Conservation (phyloP, 2,797 vertebrate genomes). For the Enteromius mattozi region DNA sequence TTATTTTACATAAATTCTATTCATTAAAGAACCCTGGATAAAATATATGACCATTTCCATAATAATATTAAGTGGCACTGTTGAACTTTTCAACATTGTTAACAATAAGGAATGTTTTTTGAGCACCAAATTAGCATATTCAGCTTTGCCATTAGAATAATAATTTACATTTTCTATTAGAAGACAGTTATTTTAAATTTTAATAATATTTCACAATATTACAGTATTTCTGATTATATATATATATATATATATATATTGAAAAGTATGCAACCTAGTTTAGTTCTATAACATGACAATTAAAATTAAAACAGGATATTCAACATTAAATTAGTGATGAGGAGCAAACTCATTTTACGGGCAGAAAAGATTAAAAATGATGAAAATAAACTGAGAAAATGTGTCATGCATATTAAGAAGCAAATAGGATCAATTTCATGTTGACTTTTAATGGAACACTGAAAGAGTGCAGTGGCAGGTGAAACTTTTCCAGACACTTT, state of each 20-base stretch:
- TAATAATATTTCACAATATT: background rate
- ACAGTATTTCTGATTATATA: background rate
- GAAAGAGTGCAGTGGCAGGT: background rate
- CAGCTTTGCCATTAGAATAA: background rate
- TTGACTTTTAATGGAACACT: background rate
- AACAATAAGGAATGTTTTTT: background rate
- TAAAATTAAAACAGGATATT: background rate
- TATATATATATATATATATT: background rate
- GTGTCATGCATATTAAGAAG: background rate
- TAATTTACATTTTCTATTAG: background rate
- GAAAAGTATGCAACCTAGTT: background rate
- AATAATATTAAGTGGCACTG: background rate
- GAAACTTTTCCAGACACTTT: background rate
- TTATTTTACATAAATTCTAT: background rate
- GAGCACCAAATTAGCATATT: background rate
- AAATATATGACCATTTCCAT: background rate
- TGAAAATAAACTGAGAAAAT: background rate
- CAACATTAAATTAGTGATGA: background rate
- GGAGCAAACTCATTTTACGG: background rate
- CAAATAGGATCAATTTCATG: background rate
- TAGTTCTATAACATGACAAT: background rate
- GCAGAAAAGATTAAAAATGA: background rate
- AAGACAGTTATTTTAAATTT: background rate
- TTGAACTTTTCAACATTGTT: background rate
- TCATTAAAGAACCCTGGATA: background rate